Evolutionary conservation across 2,113 vertebrate genomes (phyloP).

Genomic region (Rhadina sibilatrix): DNA sequence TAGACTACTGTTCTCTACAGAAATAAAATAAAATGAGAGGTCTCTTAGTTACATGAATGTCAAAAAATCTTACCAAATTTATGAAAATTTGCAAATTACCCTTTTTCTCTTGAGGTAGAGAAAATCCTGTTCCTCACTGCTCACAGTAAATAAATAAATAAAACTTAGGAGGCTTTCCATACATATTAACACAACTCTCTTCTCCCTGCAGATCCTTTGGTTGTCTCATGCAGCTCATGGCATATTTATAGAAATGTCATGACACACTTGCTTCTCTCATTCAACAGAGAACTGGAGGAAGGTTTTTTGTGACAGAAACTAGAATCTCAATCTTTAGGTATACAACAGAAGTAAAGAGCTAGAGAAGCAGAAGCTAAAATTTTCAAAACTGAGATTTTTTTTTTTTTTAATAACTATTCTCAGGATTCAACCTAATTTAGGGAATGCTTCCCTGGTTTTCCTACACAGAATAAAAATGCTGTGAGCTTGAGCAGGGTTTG

Average conservation of each 20-base stretch:
- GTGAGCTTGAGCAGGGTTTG: background rate
- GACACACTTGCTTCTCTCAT: background rate
- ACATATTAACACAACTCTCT: background rate
- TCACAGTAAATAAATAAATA: background rate
- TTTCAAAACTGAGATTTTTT: background rate
- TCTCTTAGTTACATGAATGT: background rate
- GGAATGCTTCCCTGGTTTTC: background rate
- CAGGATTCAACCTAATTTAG: background rate
- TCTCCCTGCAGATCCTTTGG: background rate
- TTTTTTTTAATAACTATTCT: background rate
- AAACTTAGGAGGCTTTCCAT: background rate
- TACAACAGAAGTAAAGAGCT: background rate
- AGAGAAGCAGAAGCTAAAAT: background rate
- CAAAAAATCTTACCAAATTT: background rate
- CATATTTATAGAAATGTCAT: background rate
- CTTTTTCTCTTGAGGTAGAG: background rate
- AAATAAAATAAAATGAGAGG: background rate
- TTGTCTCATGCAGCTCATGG: background rate
- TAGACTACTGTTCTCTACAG: background rate
- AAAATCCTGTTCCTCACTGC: background rate
- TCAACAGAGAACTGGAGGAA: background rate
- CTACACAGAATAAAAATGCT: background rate
- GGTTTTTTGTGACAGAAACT: background rate
- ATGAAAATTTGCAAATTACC: background rate
- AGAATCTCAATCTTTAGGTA: background rate